These are phyloP conservation scores for Drosophila gaucha DNA, from an alignment of 2,888 invertebrate species.

Conservation along the genomic window DNA sequence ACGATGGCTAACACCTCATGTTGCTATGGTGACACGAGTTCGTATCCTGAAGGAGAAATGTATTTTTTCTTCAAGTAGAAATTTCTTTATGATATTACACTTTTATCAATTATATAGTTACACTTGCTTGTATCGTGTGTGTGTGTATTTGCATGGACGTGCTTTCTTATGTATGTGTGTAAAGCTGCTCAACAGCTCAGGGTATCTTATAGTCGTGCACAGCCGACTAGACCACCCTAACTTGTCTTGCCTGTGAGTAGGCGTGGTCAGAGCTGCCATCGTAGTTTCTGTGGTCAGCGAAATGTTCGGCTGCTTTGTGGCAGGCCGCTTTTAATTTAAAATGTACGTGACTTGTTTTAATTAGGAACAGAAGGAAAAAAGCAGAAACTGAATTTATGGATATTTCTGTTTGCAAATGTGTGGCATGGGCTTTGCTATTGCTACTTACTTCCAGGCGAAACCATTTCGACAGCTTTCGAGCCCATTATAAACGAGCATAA, in stretches of 20 bases:
- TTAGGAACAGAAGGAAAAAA: slow-evolving; percentile 42
- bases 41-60: not conserved
- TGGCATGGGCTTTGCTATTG: slow-evolving; percentile 2
- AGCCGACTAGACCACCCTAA: not conserved
- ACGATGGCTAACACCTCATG: not conserved
- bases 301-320: slow-evolving; percentile 53
- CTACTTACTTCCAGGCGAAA: slow-evolving; percentile 1
- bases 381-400: slow-evolving; percentile 41
- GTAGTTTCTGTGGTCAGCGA: slow-evolving; percentile 64
- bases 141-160: too few species aligned
- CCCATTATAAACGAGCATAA: slow-evolving; percentile 8
- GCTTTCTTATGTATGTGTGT: not conserved
- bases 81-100: not conserved
- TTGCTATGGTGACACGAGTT: not conserved
- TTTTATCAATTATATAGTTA: too few species aligned
- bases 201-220: not conserved
- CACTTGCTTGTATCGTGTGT: too few species aligned
- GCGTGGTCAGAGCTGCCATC: slow-evolving; percentile 13
- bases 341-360: slow-evolving; percentile 77
- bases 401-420: slow-evolving; percentile 33
- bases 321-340: slow-evolving; percentile 70
- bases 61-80: too few species aligned
- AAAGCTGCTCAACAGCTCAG: not conserved
- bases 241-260: not conserved
- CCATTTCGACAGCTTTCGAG: slow-evolving; percentile 19